Base-by-base conservation (phyloP, 2,888 invertebrate genomes). In the Amphipyra berbera region DNA sequence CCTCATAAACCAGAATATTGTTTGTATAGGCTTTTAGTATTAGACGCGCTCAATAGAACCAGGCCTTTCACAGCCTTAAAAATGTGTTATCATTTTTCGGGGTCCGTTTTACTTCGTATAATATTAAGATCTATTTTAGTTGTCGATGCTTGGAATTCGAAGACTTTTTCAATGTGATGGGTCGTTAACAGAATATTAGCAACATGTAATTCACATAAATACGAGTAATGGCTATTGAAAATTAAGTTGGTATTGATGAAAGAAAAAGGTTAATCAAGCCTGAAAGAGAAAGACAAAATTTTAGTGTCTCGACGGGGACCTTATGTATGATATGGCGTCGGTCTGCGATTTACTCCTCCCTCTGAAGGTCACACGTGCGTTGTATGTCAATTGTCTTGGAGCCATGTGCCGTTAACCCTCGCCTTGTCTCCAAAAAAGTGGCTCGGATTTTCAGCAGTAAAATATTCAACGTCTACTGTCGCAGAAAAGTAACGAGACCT, bases 341-440 rank as follows among this genome's bases (percentile, higher is more conserved):
- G 42, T 38, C 40, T 55, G 52, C 42, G 38, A 59, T 54, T 69
- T 40, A 21, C 35, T 61, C 41, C 46, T 46, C 57, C 50, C 37
- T 65, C 13, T 42, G 58, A 76, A 77, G 73, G 73, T 73, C 61
- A 63, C 54, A 60, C 61, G 68, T 76, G 68, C 27, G 33, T 41
- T 61, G 55, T 66, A 54, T 56, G 63, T 53, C 68, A 72, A 76
- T 74, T 68, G 54, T 76, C 59, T 57, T 50, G 37, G 54, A 61
- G 56, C 45, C 42, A 14, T 44, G 48, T 41, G 61, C 60, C 73
- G 60, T 65, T 68, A 64, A 75, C 68, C 62, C 35, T 45, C 46
- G n/a, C 9, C 42, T 27, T 54, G 27, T 41, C 40, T 62, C 52
- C 21, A 14, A 46, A 15, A 55, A 56, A 59, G 12, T 14, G 7